phyloP scores from a whole-genome alignment of 1,140 invertebrate species.

The Platyura marginata region DNA sequence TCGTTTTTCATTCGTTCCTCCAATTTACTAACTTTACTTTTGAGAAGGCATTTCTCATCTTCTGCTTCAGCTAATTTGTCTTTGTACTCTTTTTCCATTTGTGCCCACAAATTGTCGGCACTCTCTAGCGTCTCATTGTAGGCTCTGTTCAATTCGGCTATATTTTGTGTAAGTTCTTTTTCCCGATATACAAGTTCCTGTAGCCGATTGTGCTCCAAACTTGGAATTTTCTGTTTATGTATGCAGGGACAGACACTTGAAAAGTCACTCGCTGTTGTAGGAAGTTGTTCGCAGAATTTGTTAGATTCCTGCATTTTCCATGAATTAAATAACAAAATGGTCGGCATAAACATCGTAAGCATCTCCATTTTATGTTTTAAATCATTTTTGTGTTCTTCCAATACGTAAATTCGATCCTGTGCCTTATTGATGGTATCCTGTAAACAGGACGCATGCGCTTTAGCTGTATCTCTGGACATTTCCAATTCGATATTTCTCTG shows the following conservation, averaged over 20 bases:
- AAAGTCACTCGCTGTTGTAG: too few species aligned
- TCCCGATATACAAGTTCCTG: conserved; percentile 14
- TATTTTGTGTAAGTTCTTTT: conserved; percentile 22
- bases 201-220: neutral
- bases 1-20: conserved; percentile 20
- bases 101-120: conserved; percentile 52
- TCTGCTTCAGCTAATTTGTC: conserved; percentile 30
- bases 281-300: neutral
- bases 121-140: conserved; percentile 54
- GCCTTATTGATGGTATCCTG: neutral
- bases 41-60: conserved; percentile 8
- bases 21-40: conserved; percentile 18
- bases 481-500: conserved; percentile 30
- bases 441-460: neutral
- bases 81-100: conserved; percentile 44
- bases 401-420: conserved; percentile 10
- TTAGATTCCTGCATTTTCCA: conserved; percentile 11
- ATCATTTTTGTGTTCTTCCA: conserved; percentile 36
- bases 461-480: conserved; percentile 14
- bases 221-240: neutral
- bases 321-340: conserved; percentile 40
- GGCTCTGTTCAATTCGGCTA: conserved; percentile 42
- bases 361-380: conserved; percentile 35
- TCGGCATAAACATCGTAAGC: conserved; percentile 41
- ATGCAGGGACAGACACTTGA: neutral